These are phyloP conservation scores for Parazoanthus swiftii DNA, from an alignment of 92 coral and sea anemone species.

Conservation along the genomic window DNA sequence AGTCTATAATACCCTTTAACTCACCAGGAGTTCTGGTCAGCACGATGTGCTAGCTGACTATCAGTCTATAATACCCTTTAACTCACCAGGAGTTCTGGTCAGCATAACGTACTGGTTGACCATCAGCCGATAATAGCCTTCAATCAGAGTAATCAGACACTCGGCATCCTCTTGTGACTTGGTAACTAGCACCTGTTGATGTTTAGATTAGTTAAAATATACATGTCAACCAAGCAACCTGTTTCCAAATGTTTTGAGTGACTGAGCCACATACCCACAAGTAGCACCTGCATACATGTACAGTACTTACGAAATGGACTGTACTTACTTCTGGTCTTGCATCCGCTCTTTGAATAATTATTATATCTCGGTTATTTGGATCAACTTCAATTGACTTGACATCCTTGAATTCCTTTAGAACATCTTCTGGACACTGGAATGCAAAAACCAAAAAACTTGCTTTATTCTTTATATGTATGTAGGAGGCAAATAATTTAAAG, in stretches of 20 bases:
- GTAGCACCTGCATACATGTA: background rate
- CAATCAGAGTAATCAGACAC: slow-evolving; percentile 71
- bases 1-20: no score
- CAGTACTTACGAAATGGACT: no score
- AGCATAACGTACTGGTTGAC: slow-evolving; percentile 87
- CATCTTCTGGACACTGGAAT: slow-evolving; percentile 45
- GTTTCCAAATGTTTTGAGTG: background rate
- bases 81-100: slow-evolving; percentile 40
- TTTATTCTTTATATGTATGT: no score
- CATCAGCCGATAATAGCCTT: slow-evolving; percentile 88
- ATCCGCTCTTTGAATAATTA: slow-evolving; percentile 55
- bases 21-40: no score
- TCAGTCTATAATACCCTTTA: no score
- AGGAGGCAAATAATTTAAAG: no score
- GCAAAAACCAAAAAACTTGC: background rate
- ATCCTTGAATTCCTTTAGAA: slow-evolving; percentile 65
- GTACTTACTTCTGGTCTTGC: slow-evolving; percentile 53
- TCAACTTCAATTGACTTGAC: slow-evolving; percentile 56
- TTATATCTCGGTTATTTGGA: slow-evolving; percentile 20
- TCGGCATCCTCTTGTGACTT: slow-evolving; percentile 70
- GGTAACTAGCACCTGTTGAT: slow-evolving; percentile 53
- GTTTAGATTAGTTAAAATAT: background rate
- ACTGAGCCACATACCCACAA: background rate
- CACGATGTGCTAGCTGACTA: no score
- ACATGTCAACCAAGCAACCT: background rate